Base-by-base conservation (phyloP, 2,888 invertebrate genomes). In the Crepidodera aurea region DNA sequence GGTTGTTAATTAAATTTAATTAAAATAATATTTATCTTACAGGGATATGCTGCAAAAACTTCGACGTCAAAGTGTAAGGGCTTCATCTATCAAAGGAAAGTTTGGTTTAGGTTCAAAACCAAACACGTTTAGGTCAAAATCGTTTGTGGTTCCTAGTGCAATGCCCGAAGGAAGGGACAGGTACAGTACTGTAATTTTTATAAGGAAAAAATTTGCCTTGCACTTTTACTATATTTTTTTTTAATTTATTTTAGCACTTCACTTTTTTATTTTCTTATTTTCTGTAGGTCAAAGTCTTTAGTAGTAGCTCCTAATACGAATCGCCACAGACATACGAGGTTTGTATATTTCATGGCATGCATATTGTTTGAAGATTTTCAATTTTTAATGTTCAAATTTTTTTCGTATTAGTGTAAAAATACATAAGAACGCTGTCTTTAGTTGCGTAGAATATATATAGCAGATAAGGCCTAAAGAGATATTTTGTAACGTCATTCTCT, bases 21-120 rank as follows among this genome's bases (percentile, higher is more conserved):
- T n/a, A n/a, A n/a, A n/a, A n/a, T n/a, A n/a, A n/a, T n/a, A n/a
- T 22, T 22, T 7, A 22, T 59, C 25, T 68, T 77, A 74, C 71
- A 88, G 95, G 69, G 97, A 97, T 79, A 94, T 98, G 89, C 92
- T 97, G 69, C 96, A 96, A 79, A 92, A 91, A 78, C 82, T 95
- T 29, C 85, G 93, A 19, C 85, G 94, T 18, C 94, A 95, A 79
- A 92, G 93, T 74, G 90, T 93, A 10, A 89, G 89, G 72, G 89
- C 90, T 0, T 87, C 89, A 7, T 88, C 91, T 13, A 88, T 93
- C 70, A 91, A 91, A 77, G 92, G 91, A 71, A 93, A 93, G 81
- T 84, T 90, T 65, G 90, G 90, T 1, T 82, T 90, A 32, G 89
- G 88, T 12, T 82, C 83, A 72, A 81, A 86, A 79, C 75, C 83